Percentiles rank a stretch among this genome's conserved stretches.
phyloP scores from a whole-genome alignment of 2,888 invertebrate genomes.

The Folsomia candida region DNA sequence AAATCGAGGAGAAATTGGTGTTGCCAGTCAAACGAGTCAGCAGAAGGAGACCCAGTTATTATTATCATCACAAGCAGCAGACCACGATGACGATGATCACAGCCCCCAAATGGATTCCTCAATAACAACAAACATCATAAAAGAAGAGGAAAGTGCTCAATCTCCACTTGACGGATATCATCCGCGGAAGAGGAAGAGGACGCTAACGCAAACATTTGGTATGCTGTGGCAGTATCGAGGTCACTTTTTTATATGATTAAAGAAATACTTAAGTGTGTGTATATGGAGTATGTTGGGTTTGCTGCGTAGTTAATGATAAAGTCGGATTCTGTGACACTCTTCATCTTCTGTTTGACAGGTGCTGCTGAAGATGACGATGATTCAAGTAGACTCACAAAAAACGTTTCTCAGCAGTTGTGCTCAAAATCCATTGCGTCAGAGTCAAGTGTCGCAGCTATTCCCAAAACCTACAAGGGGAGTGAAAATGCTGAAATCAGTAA shows the following conservation, averaged over 20 bases:
- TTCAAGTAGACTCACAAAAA: background rate
- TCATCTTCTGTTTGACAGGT: background rate
- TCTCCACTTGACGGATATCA: no score
- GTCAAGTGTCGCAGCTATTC: no score
- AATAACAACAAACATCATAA: conserved; percentile 5
- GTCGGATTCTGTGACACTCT: conserved; percentile 5
- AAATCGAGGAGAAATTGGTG: background rate
- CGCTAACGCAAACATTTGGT: background rate
- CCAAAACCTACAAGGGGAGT: no score
- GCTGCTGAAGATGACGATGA: conserved; percentile 5
- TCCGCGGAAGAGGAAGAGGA: background rate
- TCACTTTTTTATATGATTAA: no score
- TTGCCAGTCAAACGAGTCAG: background rate
- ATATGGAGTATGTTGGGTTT: no score
- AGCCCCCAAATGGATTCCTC: conserved; percentile 1
- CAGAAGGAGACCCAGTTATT: background rate
- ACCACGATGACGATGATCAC: background rate
- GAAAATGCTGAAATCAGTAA: no score
- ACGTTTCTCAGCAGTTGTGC: no score
- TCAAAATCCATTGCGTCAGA: no score
- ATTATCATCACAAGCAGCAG: background rate
- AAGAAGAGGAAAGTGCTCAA: background rate
- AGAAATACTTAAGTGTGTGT: no score
- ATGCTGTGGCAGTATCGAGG: no score
- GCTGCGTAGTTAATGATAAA: background rate